phyloP scores from a whole-genome alignment of 2,113 vertebrate genomes.

The Blennius ocellaris region DNA sequence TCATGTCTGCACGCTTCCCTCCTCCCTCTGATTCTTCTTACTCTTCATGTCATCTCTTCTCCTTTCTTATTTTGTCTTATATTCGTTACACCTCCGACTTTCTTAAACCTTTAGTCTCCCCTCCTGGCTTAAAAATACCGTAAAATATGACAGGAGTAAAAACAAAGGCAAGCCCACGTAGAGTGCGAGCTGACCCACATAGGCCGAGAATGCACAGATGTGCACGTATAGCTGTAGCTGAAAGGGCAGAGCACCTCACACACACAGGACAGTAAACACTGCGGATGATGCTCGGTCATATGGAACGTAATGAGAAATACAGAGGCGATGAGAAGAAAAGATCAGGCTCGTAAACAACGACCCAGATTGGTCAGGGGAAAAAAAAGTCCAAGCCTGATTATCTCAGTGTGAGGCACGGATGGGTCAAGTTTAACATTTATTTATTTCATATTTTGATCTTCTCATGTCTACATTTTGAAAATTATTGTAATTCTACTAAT shows the following conservation, averaged over 20 bases:
- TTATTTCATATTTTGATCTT: background rate
- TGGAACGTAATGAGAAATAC: conserved; percentile 11
- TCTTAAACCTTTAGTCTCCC: background rate
- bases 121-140: background rate
- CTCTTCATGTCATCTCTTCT: background rate
- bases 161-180: conserved; percentile 12
- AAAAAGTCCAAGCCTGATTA: no score
- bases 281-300: conserved; percentile 17
- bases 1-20: conserved; percentile 21
- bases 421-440: conserved; percentile 36
- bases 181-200: conserved; percentile 31
- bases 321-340: conserved; percentile 41
- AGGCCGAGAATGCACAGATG: conserved; percentile 33
- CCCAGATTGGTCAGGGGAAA: conserved; percentile 10
- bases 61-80: background rate
- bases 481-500: no score
- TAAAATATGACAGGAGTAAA: conserved; percentile 20
- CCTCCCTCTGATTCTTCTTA: conserved; percentile 3
- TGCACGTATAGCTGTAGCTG: conserved; percentile 34
- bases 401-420: conserved; percentile 12
- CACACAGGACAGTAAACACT: conserved; percentile 17
- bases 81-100: no score
- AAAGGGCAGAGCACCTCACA: conserved; percentile 30
- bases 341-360: conserved; percentile 40
- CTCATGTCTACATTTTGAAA: no score